phyloP scores from a whole-genome alignment of 2,888 invertebrate species.

The Diabrotica balteata region DNA sequence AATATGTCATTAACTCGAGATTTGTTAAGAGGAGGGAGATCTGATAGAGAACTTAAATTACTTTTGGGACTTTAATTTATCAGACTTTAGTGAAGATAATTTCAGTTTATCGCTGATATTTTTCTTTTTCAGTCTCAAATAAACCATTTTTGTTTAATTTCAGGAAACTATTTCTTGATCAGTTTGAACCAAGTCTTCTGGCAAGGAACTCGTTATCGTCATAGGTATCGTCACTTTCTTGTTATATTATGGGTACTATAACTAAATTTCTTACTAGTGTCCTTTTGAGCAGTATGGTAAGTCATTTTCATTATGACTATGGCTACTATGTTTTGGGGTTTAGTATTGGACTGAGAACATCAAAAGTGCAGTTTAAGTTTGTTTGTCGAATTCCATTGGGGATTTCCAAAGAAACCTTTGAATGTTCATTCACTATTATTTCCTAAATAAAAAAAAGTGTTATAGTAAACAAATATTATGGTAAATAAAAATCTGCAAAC shows the following conservation, averaged over 20 bases:
- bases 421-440: conserved; percentile 16
- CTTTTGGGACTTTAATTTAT: conserved; percentile 51
- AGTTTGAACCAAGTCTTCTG: conserved; percentile 43
- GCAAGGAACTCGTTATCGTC: conserved; percentile 52
- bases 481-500: conserved; percentile 2
- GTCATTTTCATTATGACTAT: conserved; percentile 18
- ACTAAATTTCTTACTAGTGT: conserved; percentile 19
- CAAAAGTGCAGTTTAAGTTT: conserved; percentile 43
- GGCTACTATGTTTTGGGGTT: conserved; percentile 16
- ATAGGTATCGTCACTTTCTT: conserved; percentile 48
- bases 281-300: conserved; percentile 12
- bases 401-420: conserved; percentile 16
- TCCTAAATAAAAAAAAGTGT: conserved; percentile 1
- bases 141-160: conserved; percentile 27
- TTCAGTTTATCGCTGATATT: conserved; percentile 46
- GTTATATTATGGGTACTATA: conserved; percentile 23
- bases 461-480: too few species aligned
- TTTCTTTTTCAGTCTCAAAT: conserved; percentile 24
- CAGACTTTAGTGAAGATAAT: conserved; percentile 45
- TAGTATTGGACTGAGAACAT: conserved; percentile 39
- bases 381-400: conserved; percentile 18
- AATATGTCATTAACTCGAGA: conserved; percentile 51
- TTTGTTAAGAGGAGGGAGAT: conserved; percentile 55
- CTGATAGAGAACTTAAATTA: conserved; percentile 51
- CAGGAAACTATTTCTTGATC: conserved; percentile 29